These are phyloP conservation scores for Eublepharis macularius DNA, from an alignment of 2,113 vertebrate genomes.

Conservation along the genomic window DNA sequence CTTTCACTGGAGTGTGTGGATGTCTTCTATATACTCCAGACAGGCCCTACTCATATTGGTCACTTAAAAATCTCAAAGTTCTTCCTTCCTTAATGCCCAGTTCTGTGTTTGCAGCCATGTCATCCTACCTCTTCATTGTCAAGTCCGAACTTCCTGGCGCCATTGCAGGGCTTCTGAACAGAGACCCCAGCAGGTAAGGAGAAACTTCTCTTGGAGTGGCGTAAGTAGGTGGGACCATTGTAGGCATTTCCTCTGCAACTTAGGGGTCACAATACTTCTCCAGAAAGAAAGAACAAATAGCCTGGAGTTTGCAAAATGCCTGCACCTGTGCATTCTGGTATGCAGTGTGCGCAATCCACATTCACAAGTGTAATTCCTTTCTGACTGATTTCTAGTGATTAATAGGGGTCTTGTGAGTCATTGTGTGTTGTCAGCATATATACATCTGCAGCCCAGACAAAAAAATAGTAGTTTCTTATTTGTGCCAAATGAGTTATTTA, in stretches of 20 bases:
- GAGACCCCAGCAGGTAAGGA: conserved; percentile 82
- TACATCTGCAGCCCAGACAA: conserved; percentile 15
- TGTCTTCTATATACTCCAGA: accelerated
- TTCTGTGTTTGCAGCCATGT: conserved; percentile 85
- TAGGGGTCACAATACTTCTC: neutral
- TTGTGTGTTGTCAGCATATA: conserved; percentile 37
- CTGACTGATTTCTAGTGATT: conserved; percentile 22
- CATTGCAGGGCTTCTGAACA: conserved; percentile 80
- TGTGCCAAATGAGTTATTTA: neutral
- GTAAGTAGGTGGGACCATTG: too few species aligned
- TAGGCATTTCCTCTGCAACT: neutral
- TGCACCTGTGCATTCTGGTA: neutral
- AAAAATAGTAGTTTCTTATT: conserved; percentile 1
- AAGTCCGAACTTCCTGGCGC: conserved; percentile 92
- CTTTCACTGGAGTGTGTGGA: neutral
- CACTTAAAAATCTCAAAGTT: conserved; percentile 9
- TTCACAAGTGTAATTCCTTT: neutral
- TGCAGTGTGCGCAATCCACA: neutral
- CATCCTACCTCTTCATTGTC: conserved; percentile 94
- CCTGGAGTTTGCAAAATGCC: neutral
- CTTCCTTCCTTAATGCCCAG: conserved; percentile 36
- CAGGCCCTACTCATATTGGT: neutral
- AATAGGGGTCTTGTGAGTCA: conserved; percentile 31
- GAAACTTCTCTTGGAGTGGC: conserved; percentile 4
- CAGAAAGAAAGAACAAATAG: neutral